These are phyloP conservation scores for Ceratothoa steindachneri DNA, from an alignment of 2,888 invertebrate species.

Conservation along the genomic window DNA sequence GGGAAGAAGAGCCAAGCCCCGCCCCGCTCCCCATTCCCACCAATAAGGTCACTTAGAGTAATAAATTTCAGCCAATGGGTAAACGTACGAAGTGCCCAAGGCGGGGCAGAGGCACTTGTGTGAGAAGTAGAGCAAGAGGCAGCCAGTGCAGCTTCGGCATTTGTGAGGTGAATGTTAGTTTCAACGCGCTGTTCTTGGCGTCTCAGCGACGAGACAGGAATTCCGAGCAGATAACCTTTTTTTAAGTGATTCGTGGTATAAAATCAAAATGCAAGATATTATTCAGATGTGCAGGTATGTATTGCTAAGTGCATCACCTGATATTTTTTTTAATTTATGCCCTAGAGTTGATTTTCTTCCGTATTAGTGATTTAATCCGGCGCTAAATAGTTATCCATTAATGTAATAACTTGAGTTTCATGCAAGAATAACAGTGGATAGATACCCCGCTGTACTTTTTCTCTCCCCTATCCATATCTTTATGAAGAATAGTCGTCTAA, in stretches of 20 bases:
- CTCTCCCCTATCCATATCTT: no score
- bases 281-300: conserved; percentile 6
- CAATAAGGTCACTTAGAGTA: conserved; percentile 1
- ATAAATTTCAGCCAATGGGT: conserved; percentile 6
- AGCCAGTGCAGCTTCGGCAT: not conserved
- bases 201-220: not conserved
- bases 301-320: no score
- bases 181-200: not conserved
- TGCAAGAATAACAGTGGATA: no score
- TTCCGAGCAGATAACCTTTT: no score
- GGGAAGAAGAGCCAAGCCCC: conserved; percentile 1
- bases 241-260: no score
- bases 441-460: no score
- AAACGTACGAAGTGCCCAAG: conserved; percentile 4
- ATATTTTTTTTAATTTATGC: no score
- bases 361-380: not conserved
- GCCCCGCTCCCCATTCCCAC: not conserved
- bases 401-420: no score
- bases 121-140: conserved; percentile 4
- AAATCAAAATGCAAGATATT: conserved; percentile 2
- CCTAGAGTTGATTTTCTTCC: not conserved
- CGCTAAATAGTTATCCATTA: not conserved
- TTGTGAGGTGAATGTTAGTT: not conserved
- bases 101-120: conserved; percentile 7
- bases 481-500: no score